Conservation (phyloP, 2,797 vertebrate genomes). For the Ceyx erithaca region DNA sequence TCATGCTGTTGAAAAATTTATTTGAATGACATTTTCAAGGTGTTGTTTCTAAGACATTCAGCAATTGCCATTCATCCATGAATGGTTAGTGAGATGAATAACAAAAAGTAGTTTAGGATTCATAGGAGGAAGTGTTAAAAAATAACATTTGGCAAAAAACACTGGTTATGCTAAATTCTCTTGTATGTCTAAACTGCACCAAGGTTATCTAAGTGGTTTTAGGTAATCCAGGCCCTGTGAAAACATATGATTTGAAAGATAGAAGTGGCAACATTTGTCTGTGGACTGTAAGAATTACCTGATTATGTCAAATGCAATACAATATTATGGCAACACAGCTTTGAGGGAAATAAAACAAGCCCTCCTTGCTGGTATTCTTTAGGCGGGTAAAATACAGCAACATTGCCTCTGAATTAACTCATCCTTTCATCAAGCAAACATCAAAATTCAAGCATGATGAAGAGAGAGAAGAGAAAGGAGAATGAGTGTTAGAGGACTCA, state of each 20-base stretch:
- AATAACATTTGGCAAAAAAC: conserved; percentile 53
- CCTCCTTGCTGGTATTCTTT: not conserved
- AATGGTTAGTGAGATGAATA: conserved; percentile 66
- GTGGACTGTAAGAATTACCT: conserved; percentile 21
- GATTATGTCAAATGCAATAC: not conserved
- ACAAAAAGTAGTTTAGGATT: conserved; percentile 58
- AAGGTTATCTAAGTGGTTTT: conserved; percentile 56
- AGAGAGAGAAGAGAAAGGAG: not conserved
- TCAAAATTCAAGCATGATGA: not conserved
- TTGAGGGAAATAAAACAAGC: not conserved
- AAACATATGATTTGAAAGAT: conserved; percentile 46
- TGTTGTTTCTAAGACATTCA: conserved; percentile 53
- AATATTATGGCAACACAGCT: not conserved
- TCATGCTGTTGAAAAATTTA: conserved; percentile 58
- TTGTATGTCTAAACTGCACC: conserved; percentile 47
- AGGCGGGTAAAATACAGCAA: not conserved
- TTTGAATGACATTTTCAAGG: conserved; percentile 60
- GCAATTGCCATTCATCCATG: conserved; percentile 38
- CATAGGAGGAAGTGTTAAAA: conserved; percentile 67
- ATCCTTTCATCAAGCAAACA: not conserved
- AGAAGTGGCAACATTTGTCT: not conserved
- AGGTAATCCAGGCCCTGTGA: conserved; percentile 40
- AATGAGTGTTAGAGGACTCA: not conserved
- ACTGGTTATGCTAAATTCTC: conserved; percentile 33
- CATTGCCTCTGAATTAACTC: not conserved